Conservation (phyloP, 1,140 invertebrate species). For the Panagrolaimus sp. region DNA sequence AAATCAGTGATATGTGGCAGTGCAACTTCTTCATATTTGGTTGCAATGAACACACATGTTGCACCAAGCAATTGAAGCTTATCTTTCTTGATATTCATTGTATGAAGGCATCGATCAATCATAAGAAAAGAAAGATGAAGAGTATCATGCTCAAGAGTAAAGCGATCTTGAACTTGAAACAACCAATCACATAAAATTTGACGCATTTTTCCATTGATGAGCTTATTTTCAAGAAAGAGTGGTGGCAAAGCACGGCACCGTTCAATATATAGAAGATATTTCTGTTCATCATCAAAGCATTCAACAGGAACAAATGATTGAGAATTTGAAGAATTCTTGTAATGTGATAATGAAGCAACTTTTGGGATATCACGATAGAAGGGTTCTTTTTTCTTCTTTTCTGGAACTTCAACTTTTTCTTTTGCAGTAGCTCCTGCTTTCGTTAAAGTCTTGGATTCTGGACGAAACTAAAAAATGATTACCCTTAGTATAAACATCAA, state of each 20-base stretch:
- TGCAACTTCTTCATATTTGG: slow-evolving; percentile 60
- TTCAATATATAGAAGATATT: slow-evolving; percentile 13
- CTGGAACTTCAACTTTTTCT: too few species aligned
- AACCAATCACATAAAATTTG: slow-evolving; percentile 85
- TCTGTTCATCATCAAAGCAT: too few species aligned
- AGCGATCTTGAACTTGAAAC: slow-evolving; percentile 84
- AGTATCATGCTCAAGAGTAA: slow-evolving; percentile 74
- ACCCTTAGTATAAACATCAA: too few species aligned
- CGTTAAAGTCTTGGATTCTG: too few species aligned
- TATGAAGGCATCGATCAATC: slow-evolving; percentile 70
- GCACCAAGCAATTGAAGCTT: slow-evolving; percentile 29
- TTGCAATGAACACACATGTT: slow-evolving; percentile 59
- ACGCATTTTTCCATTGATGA: slow-evolving; percentile 66
- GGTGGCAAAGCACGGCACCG: neutral
- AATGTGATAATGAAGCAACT: too few species aligned
- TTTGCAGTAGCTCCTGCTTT: too few species aligned
- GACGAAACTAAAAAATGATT: too few species aligned
- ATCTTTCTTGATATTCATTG: slow-evolving; percentile 21
- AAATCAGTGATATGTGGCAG: slow-evolving; percentile 61
- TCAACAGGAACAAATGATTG: too few species aligned
- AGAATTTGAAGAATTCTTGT: too few species aligned
- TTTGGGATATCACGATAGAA: too few species aligned
- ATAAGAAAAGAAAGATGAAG: slow-evolving; percentile 64
- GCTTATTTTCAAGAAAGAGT: slow-evolving; percentile 15
- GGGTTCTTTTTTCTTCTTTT: too few species aligned